A percentile compares a stretch with the other conserved stretches of the same genome.
phyloP scores from a whole-genome alignment of 2,888 invertebrate genomes.

The Heliconius aoede region DNA sequence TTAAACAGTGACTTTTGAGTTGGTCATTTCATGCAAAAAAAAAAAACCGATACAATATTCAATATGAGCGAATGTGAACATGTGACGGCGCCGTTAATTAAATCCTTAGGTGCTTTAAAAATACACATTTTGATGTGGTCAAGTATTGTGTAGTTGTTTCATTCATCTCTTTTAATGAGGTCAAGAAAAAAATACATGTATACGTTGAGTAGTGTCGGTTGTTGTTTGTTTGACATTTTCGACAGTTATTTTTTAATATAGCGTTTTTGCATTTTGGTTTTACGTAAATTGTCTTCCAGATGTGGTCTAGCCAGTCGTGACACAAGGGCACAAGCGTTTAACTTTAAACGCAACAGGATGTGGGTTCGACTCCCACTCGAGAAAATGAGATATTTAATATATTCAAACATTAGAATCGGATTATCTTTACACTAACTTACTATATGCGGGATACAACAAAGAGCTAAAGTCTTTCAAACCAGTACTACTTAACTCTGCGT shows the following conservation, averaged over 20 bases:
- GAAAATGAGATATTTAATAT: too few relatives aligned
- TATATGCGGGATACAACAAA: too few relatives aligned
- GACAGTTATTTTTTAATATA: background rate
- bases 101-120: conserved; percentile 1
- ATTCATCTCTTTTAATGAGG: conserved; percentile 22
- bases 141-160: conserved; percentile 20
- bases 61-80: background rate
- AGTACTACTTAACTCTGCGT: background rate
- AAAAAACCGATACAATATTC: background rate
- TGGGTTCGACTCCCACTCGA: too few relatives aligned
- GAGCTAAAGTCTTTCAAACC: background rate
- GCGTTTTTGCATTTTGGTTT: background rate
- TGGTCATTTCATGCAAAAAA: background rate
- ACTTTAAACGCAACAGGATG: too few relatives aligned
- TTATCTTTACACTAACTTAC: too few relatives aligned
- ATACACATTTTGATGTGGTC: conserved; percentile 9
- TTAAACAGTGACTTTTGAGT: conserved; percentile 2
- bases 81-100: conserved; percentile 12
- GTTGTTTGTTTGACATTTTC: conserved; percentile 1
- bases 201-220: conserved; percentile 3
- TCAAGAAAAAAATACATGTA: conserved; percentile 9
- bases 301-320: too few relatives aligned
- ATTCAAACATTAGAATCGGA: too few relatives aligned
- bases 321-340: too few relatives aligned
- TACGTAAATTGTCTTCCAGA: background rate